Evolutionary conservation across 2,888 invertebrate species (phyloP), one percentile per base, ranked within the genome.

Genomic region (Xylota segnis): DNA sequence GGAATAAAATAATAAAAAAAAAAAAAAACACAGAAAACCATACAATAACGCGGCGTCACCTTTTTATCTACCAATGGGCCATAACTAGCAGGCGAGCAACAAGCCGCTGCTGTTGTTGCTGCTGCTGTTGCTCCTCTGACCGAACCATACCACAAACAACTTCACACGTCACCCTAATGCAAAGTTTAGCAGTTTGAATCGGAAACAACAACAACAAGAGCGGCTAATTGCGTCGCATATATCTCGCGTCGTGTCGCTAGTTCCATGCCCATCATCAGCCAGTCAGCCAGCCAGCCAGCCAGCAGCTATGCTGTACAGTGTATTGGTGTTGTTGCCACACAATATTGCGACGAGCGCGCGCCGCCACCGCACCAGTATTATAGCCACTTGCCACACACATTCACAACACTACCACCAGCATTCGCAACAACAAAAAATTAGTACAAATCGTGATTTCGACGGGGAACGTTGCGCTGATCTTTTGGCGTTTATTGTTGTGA

Each of bases 361-460:
- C 58, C 84, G 70, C 76, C 71, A 70, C 40, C 59, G 59, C 54
- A 45, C 32, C 68, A 78, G 66, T 71, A 65, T 84, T 84, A 84
- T 81, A 84, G 81, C 74, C 81, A 86, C 91, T 90, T 91, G 91
- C 91, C 91, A 91, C 91, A 91, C 91, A 91, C 91, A 91, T 90
- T 90, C 90, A 90, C 65, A 86, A 82, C 76, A 77, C 76, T 82
- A 86, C 86, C 82, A 77, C 71, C 82, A 77, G 82, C 66, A 72
- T 77, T 82, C 86, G 86, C 86, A 86, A 86, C 86, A 91, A 91
- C 90, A 90, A 91, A 90, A 91, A 91, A 91, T 91, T 91, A 91
- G 91, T 91, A 91, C 92, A 91, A 91, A 90, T 91, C 91, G 91
- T 91, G 91, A 91, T 92, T 91, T 91, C 91, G 90, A 91, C 91